Percentiles rank a stretch among this genome's conserved stretches.
These are phyloP conservation scores for Malurus elegans DNA, from an alignment of 2,113 vertebrate genomes.

Conservation along the genomic window DNA sequence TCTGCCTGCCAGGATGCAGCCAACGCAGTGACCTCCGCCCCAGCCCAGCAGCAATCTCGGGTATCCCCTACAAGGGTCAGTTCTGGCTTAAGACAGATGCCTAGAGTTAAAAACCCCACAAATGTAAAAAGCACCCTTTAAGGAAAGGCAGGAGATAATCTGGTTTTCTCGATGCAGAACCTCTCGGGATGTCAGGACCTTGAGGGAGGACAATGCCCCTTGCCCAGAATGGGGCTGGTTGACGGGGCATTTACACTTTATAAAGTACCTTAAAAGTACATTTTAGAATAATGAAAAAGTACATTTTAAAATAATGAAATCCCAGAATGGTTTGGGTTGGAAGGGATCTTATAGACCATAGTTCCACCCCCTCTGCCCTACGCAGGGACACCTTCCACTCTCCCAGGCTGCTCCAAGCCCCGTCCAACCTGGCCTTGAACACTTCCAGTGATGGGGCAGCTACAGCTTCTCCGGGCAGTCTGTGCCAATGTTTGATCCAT, in stretches of 20 bases:
- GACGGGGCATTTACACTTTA: neutral
- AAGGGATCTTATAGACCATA: neutral
- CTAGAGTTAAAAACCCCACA: neutral
- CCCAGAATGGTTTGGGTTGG: neutral
- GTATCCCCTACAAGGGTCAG: neutral
- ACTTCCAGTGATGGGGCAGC: neutral
- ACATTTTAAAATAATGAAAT: neutral
- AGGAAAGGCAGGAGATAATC: neutral
- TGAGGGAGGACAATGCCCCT: neutral
- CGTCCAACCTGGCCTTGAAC: fast-evolving
- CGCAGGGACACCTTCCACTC: neutral
- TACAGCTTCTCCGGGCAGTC: neutral
- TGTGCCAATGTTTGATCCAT: neutral
- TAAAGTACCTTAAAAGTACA: neutral
- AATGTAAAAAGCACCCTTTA: neutral
- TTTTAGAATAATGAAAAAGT: neutral
- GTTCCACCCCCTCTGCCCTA: neutral
- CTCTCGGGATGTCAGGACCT: neutral
- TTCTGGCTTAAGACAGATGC: neutral
- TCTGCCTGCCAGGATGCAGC: neutral
- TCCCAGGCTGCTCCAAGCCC: neutral
- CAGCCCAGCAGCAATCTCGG: neutral
- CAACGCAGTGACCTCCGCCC: neutral
- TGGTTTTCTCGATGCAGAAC: neutral
- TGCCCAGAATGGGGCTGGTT: neutral